These are phyloP conservation scores for Heliconius ethilla DNA, from an alignment of 2,888 invertebrate species.

Conservation along the genomic window DNA sequence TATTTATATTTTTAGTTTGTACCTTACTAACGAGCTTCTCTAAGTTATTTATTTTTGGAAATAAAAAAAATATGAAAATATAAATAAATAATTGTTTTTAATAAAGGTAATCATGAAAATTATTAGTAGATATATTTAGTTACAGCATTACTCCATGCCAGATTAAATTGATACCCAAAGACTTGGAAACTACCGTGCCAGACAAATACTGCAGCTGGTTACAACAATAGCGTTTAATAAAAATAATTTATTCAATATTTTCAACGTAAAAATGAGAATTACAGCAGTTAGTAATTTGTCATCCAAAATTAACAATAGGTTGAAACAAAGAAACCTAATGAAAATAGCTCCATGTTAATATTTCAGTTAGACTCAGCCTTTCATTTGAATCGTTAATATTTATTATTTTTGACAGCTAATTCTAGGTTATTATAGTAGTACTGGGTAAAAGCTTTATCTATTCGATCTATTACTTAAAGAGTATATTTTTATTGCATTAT, in stretches of 20 bases:
- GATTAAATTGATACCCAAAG: not conserved
- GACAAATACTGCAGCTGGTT: not conserved
- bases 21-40: too few species aligned
- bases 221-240: not conserved
- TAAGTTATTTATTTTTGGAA: too few species aligned
- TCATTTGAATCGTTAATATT: slow-evolving; percentile 22
- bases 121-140: not conserved
- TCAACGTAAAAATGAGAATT: not conserved
- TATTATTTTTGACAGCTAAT: slow-evolving; percentile 23
- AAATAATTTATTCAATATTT: not conserved
- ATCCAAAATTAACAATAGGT: slow-evolving; percentile 20
- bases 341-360: slow-evolving; percentile 19
- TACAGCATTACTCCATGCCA: too few species aligned
- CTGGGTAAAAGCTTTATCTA: not conserved
- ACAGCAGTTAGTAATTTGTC: slow-evolving; percentile 4
- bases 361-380: slow-evolving; percentile 19
- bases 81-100: too few species aligned
- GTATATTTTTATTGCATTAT: not conserved
- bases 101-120: too few species aligned
- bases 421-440: not conserved
- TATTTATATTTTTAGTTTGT: too few species aligned
- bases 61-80: too few species aligned
- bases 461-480: not conserved
- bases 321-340: slow-evolving; percentile 21
- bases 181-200: not conserved